Evolutionary conservation across 35 echinoderm and acorn worm species (phyloP).

Genomic region (Stichopus chloronotus): DNA sequence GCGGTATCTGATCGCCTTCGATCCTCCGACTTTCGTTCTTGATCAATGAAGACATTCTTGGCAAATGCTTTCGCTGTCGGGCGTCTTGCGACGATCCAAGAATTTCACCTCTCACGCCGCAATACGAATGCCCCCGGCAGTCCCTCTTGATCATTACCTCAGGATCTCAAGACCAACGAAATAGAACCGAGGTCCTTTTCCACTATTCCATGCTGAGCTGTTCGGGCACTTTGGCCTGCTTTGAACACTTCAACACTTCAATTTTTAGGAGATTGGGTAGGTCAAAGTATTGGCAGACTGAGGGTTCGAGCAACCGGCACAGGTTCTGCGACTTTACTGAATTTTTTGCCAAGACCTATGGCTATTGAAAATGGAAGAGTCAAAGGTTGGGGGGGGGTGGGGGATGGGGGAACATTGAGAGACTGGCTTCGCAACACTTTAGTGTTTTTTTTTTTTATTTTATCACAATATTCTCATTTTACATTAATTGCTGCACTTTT

Average conservation of each 20-base stretch:
- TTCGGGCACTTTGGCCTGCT: conserved; percentile 68
- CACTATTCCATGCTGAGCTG: conserved; percentile 66
- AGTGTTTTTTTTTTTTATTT: too few species aligned
- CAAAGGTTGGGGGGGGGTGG: too few species aligned
- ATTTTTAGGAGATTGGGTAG: background rate
- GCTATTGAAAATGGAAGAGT: too few species aligned
- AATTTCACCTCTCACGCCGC: conserved; percentile 92
- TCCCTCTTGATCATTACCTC: conserved; percentile 63
- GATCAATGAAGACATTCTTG: conserved; percentile 77
- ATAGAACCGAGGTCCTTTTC: conserved; percentile 66
- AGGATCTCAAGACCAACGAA: conserved; percentile 55
- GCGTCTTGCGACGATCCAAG: conserved; percentile 74
- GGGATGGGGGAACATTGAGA: too few species aligned
- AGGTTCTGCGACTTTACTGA: too few species aligned
- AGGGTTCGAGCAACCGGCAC: too few species aligned
- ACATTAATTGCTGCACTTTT: too few species aligned
- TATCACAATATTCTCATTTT: too few species aligned
- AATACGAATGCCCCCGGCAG: conserved; percentile 79
- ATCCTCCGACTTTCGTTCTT: conserved; percentile 72
- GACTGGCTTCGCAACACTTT: too few species aligned
- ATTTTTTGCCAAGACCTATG: too few species aligned
- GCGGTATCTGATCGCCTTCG: conserved; percentile 76
- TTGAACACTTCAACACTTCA: conserved; percentile 71
- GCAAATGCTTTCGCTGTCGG: conserved; percentile 67
- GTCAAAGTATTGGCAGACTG: too few species aligned